Evolutionary conservation across 2,797 vertebrate genomes (phyloP).

Genomic region (Hippocampus kuda): DNA sequence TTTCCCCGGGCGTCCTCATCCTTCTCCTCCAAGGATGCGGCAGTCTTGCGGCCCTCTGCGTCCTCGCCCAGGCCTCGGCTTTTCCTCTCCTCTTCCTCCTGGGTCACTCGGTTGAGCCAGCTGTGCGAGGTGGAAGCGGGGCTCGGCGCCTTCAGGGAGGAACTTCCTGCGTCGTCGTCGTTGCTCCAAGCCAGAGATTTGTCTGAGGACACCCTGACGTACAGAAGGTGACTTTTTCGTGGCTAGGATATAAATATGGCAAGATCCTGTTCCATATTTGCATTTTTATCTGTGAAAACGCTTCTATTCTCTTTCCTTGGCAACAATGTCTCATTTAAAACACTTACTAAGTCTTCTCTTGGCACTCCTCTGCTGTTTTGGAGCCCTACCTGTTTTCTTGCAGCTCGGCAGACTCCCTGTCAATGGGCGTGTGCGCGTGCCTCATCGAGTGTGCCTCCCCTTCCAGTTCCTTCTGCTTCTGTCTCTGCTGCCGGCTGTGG

Average conservation of each 20-base stretch:
- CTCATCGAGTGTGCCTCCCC: conserved; percentile 60
- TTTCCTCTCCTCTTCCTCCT: conserved; percentile 57
- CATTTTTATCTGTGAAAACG: too few species aligned
- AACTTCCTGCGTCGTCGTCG: conserved; percentile 54
- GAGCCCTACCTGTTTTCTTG: conserved; percentile 76
- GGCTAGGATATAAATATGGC: not conserved
- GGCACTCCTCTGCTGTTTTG: not conserved
- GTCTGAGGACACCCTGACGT: conserved; percentile 53
- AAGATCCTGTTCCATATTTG: too few species aligned
- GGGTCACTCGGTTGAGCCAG: conserved; percentile 72
- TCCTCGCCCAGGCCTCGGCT: conserved; percentile 22
- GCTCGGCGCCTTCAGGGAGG: conserved; percentile 36
- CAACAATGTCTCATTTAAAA: too few species aligned
- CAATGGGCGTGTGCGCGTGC: conserved; percentile 42
- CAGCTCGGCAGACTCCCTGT: conserved; percentile 73
- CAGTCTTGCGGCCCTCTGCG: conserved; percentile 32
- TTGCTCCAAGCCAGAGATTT: conserved; percentile 51
- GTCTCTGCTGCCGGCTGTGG: conserved; percentile 84
- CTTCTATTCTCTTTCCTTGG: too few species aligned
- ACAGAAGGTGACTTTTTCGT: not conserved
- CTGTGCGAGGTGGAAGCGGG: conserved; percentile 53
- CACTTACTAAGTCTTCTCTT: not conserved
- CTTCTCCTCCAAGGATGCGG: conserved; percentile 23
- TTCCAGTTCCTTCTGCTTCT: conserved; percentile 83
- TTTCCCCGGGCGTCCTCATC: conserved; percentile 59